Conservation (phyloP, 2,797 vertebrate species). For the Hypotaenidia philippensis region DNA sequence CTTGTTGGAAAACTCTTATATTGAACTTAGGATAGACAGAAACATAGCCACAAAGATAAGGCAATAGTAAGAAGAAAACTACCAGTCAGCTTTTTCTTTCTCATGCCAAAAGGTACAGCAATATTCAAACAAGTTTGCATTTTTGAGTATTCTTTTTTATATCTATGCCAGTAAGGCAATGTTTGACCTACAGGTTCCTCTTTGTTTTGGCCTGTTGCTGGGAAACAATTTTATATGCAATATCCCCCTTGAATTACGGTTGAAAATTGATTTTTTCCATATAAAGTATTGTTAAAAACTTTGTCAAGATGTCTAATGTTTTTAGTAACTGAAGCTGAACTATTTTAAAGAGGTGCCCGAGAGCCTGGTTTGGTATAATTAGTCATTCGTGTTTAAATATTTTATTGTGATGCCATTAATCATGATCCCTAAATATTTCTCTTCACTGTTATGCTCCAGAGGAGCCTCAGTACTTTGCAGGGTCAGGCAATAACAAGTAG, state of each 20-base stretch:
- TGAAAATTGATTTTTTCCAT: not conserved
- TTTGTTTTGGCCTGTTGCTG: not conserved
- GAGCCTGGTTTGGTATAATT: not conserved
- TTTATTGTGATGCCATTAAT: constrained; percentile 39
- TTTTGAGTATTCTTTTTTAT: not conserved
- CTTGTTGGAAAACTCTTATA: not conserved
- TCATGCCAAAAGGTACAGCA: not conserved
- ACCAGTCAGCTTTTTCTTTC: not conserved
- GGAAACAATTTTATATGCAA: not conserved
- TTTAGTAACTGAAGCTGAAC: not conserved
- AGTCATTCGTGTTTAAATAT: constrained; percentile 38
- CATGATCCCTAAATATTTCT: not conserved
- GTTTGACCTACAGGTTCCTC: not conserved
- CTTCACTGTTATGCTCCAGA: not conserved
- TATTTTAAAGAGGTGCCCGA: constrained; percentile 24
- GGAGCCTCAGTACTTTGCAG: not conserved
- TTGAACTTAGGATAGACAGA: not conserved
- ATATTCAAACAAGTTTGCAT: not conserved
- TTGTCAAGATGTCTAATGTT: not conserved
- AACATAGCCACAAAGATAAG: not conserved
- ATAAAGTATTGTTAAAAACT: not conserved
- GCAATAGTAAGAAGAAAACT: not conserved
- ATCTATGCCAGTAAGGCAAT: not conserved
- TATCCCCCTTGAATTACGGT: not conserved
- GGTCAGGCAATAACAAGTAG: not conserved